These are phyloP conservation scores for Dasypogon diadema DNA, from an alignment of 2,888 invertebrate species.

Conservation along the genomic window DNA sequence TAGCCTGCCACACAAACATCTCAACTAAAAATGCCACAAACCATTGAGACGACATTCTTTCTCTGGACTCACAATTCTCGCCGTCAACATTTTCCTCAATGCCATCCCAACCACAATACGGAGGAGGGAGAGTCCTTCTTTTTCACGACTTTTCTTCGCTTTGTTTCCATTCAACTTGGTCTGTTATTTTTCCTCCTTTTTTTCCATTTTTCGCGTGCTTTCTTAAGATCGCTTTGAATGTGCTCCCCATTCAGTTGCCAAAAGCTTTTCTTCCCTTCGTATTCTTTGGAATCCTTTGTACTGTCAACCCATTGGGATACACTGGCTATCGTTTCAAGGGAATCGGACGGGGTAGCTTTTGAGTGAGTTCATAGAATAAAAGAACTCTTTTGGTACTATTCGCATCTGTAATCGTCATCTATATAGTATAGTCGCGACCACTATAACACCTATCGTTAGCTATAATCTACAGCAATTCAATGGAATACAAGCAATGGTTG, in stretches of 20 bases:
- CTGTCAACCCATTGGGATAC: conserved; percentile 48
- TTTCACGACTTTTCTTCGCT: conserved; percentile 48
- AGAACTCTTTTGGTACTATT: conserved; percentile 31
- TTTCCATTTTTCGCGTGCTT: conserved; percentile 22
- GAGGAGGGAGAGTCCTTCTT: conserved; percentile 9
- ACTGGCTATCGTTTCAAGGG: conserved; percentile 29
- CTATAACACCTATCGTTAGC: not conserved
- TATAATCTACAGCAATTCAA: no score
- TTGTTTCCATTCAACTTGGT: conserved; percentile 50
- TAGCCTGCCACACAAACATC: conserved; percentile 17
- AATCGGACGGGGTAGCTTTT: conserved; percentile 42
- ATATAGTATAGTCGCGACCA: not conserved
- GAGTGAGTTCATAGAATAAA: conserved; percentile 19
- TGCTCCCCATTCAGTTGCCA: conserved; percentile 47
- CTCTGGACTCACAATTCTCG: conserved; percentile 29
- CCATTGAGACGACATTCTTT: conserved; percentile 45
- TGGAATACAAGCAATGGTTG: no score
- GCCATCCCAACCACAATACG: conserved; percentile 3
- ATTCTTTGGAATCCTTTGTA: conserved; percentile 46
- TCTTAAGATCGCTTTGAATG: conserved; percentile 50
- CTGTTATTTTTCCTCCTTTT: conserved; percentile 40
- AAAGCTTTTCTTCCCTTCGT: conserved; percentile 47
- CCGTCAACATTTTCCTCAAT: conserved; percentile 3
- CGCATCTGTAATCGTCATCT: conserved; percentile 44
- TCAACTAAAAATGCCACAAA: conserved; percentile 33